Evolutionary conservation across 1,140 invertebrate species (phyloP), one percentile per base, ranked within the genome.

Genomic region (Sycophila sp.): DNA sequence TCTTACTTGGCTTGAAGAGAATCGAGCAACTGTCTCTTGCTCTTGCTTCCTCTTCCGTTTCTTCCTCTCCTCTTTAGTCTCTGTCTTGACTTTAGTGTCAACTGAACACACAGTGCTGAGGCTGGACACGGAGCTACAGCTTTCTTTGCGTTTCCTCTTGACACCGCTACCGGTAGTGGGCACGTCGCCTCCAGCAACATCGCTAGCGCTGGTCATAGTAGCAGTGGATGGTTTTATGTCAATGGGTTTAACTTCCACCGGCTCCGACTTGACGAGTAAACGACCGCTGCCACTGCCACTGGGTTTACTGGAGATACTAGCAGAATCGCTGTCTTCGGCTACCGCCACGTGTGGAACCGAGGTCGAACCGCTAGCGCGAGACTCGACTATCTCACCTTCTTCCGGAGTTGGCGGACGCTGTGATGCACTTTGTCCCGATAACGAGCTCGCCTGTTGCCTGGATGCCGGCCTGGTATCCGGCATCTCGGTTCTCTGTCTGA

Each of bases 381-480:
- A 78, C 19, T 83, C 82, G 5, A 83, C 73, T 17, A 82, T 81
- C 30, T 84, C 83, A 8, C 80, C 81, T 28, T 83, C 80, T 42
- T 83, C 81, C 0, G 80, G 82, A n/a, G 78, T 80, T 1, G 76
- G 68, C 32, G 77, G 78, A 36, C 82, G 77, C 30, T 75, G 76
- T 7, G 72, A 60, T 69, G 69, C 77, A 47, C 17, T 42, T 6
- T 30, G 67, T 11, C 13, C 67, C 34, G 47, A 36, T 40, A 66
- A 58, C 11, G 73, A 34, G 13, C 63, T 65, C 38, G 64, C 42
- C 19, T 66, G 64, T 66, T 66, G 65, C 53, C 79, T 78, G 7
- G 83, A 82, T 10, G 77, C 77, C 65, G 85, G 90, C 89, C 85
- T 91, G 74, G 85, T 91, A 82, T 89, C 84, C 0, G 88, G 76